These are phyloP conservation scores for Helicoverpa zea DNA, from an alignment of 1,140 invertebrate species.

Conservation along the genomic window DNA sequence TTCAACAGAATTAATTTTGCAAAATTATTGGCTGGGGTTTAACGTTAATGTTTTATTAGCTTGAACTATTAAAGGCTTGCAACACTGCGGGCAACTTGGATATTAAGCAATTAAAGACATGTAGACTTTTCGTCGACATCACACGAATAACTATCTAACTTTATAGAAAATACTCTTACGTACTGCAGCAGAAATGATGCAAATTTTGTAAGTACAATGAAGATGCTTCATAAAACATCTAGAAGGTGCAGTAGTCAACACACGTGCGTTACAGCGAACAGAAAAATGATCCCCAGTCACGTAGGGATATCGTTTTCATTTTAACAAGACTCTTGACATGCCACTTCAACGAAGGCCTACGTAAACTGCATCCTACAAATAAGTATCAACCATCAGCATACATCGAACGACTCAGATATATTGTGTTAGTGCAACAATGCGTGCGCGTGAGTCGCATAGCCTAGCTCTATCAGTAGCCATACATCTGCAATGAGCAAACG, in stretches of 20 bases:
- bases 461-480: constrained; percentile 14
- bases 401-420: constrained; percentile 17
- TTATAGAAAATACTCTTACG: too few relatives aligned
- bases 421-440: constrained; percentile 34
- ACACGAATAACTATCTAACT: background rate
- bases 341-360: constrained; percentile 8
- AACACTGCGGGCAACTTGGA: background rate
- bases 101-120: background rate
- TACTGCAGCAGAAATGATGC: too few relatives aligned
- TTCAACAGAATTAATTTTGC: constrained; percentile 36
- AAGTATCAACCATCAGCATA: background rate
- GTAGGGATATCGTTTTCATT: constrained; percentile 37
- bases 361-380: constrained; percentile 13
- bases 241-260: background rate
- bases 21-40: constrained; percentile 25
- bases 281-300: constrained; percentile 10
- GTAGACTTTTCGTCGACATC: constrained; percentile 2
- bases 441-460: constrained; percentile 20
- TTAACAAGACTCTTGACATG: constrained; percentile 29
- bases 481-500: constrained; percentile 24
- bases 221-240: background rate
- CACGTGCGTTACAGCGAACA: constrained; percentile 11
- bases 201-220: too few relatives aligned
- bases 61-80: constrained; percentile 37
- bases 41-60: constrained; percentile 39